Evolutionary conservation across 1,140 invertebrate species (phyloP).

Genomic region (Euwallacea similis): DNA sequence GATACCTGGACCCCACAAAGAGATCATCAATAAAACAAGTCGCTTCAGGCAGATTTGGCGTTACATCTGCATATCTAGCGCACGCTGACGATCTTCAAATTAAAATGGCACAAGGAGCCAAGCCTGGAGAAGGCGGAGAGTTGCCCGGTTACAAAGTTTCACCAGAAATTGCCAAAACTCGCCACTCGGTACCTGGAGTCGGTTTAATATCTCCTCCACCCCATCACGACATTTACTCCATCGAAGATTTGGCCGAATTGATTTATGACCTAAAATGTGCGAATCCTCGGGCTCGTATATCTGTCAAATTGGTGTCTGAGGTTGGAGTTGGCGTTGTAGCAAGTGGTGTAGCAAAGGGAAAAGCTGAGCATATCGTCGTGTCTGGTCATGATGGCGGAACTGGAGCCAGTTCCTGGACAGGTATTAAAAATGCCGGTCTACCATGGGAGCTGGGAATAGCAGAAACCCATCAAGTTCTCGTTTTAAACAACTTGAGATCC

Average conservation of each 20-base stretch:
- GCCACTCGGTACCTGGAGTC: slow-evolving; percentile 96
- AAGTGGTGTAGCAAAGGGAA: slow-evolving; percentile 97
- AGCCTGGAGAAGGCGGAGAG: slow-evolving; percentile 94
- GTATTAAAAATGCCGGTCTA: slow-evolving; percentile 91
- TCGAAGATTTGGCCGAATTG: slow-evolving; percentile 97
- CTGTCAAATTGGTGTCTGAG: slow-evolving; percentile 97
- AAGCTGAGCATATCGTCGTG: slow-evolving; percentile 97
- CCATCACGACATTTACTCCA: slow-evolving; percentile 99
- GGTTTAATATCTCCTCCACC: slow-evolving; percentile 98
- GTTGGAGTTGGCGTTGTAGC: slow-evolving; percentile 98
- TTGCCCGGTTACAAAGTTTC: slow-evolving; percentile 83
- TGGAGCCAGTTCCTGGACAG: slow-evolving; percentile 97
- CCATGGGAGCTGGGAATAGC: slow-evolving; percentile 98
- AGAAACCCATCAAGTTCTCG: slow-evolving; percentile 96
- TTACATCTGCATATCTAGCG: slow-evolving; percentile 94
- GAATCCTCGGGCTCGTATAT: slow-evolving; percentile 93
- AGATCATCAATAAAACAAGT: slow-evolving; percentile 89
- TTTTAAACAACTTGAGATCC: slow-evolving; percentile 93
- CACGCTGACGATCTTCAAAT: slow-evolving; percentile 97
- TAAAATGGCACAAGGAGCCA: slow-evolving; percentile 98
- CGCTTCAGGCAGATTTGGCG: slow-evolving; percentile 96
- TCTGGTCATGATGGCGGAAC: slow-evolving; percentile 99
- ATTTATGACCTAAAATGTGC: slow-evolving; percentile 99
- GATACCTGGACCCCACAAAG: slow-evolving; percentile 75
- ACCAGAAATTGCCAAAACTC: slow-evolving; percentile 90